Conservation (phyloP, 2,888 invertebrate species). For the Hetaerina titia region DNA sequence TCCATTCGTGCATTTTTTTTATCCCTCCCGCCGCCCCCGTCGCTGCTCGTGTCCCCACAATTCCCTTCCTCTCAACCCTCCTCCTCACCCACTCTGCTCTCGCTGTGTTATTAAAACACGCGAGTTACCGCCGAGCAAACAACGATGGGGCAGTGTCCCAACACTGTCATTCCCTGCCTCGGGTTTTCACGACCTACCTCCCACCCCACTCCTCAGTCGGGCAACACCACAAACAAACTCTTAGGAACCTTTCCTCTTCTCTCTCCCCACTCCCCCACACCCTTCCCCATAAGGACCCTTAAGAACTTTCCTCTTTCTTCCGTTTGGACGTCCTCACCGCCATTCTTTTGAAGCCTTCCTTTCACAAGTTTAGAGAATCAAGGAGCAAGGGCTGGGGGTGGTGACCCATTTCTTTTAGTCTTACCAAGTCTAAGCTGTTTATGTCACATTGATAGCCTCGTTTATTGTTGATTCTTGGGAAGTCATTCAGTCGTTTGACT, state of each 20-base stretch:
- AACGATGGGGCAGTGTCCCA: constrained; percentile 34
- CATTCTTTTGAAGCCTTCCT: not conserved
- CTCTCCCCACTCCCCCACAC: not conserved
- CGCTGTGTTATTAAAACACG: constrained; percentile 56
- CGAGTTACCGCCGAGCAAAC: constrained; percentile 11
- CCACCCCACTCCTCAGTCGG: not conserved
- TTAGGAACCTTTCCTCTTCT: not conserved
- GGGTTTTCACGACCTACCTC: not conserved
- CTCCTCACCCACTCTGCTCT: not conserved
- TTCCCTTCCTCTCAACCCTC: not conserved
- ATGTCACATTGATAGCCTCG: too few species aligned
- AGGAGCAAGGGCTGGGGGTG: too few species aligned
- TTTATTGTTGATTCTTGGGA: too few species aligned
- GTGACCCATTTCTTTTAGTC: too few species aligned
- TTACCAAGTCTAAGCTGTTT: too few species aligned
- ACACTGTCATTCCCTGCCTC: constrained; percentile 26
- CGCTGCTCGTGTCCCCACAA: not conserved
- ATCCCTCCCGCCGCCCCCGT: not conserved
- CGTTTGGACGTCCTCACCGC: not conserved
- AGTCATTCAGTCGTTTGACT: too few species aligned
- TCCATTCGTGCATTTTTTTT: not conserved
- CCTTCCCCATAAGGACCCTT: not conserved
- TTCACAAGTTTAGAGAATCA: not conserved
- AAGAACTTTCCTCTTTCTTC: not conserved
- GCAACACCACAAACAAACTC: not conserved